Evolutionary conservation across 2,113 vertebrate genomes (phyloP).

Genomic region (Desmodus rotundus): DNA sequence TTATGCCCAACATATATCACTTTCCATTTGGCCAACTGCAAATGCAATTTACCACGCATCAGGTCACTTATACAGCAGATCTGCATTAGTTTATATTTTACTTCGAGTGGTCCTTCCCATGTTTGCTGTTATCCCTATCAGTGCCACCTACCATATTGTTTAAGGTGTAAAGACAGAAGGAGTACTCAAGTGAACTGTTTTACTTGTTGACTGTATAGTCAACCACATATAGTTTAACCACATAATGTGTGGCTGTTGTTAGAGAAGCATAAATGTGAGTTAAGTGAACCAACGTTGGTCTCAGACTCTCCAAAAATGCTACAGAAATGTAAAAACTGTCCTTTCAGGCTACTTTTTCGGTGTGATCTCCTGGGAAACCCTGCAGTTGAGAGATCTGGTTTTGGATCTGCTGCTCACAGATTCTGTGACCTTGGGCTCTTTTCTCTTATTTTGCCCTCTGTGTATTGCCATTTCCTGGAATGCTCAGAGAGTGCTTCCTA

Average conservation of each 20-base stretch:
- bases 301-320: not conserved
- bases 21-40: constrained; percentile 61
- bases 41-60: constrained; percentile 49
- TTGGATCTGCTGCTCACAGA: not conserved
- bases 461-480: not conserved
- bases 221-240: not conserved
- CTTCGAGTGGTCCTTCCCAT: constrained; percentile 21
- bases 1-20: constrained; percentile 39
- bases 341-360: not conserved
- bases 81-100: constrained; percentile 55
- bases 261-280: not conserved
- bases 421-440: not conserved
- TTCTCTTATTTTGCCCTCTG: not conserved
- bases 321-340: not conserved
- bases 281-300: not conserved
- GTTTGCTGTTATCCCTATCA: constrained; percentile 25
- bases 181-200: not conserved
- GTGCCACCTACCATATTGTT: not conserved
- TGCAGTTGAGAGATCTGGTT: not conserved
- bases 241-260: not conserved
- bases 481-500: not conserved
- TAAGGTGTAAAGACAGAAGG: constrained; percentile 26
- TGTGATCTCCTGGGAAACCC: not conserved
- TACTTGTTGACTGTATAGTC: not conserved
- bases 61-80: constrained; percentile 36